These are phyloP conservation scores for Hydrotaea cyrtoneurina DNA, from an alignment of 2,888 invertebrate species.

Conservation along the genomic window DNA sequence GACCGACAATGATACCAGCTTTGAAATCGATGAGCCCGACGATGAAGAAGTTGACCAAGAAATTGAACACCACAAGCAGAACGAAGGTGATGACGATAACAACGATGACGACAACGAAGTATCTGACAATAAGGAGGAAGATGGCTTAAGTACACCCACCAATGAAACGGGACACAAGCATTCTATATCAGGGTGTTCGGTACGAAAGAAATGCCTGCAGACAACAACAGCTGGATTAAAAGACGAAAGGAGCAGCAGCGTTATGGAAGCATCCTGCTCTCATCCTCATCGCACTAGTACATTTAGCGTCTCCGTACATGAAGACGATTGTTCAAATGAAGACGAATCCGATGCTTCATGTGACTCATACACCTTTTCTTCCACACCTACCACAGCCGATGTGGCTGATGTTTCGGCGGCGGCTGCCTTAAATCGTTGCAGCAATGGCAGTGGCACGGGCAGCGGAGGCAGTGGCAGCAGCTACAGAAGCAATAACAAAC, in stretches of 20 bases:
- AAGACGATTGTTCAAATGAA: conserved; percentile 68
- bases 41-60: conserved; percentile 68
- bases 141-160: conserved; percentile 59
- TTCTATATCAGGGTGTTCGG: not conserved
- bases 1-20: conserved; percentile 75
- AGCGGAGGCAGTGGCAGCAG: conserved; percentile 26
- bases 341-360: conserved; percentile 68
- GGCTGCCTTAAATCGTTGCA: conserved; percentile 49
- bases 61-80: not conserved
- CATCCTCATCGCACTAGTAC: not conserved
- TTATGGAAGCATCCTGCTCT: not conserved
- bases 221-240: not conserved
- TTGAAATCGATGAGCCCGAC: conserved; percentile 75
- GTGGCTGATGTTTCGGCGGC: conserved; percentile 75
- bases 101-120: conserved; percentile 11
- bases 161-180: conserved; percentile 59
- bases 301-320: conserved; percentile 52
- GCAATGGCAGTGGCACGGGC: conserved; percentile 28
- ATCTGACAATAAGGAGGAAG: conserved; percentile 21
- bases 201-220: not conserved
- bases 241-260: not conserved
- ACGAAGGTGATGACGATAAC: not conserved
- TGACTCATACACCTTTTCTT: conserved; percentile 73
- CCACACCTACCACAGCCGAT: conserved; percentile 78
- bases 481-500: conserved; percentile 6